Conservation (phyloP, 2,888 invertebrate species). For the Diloba caeruleocephala region DNA sequence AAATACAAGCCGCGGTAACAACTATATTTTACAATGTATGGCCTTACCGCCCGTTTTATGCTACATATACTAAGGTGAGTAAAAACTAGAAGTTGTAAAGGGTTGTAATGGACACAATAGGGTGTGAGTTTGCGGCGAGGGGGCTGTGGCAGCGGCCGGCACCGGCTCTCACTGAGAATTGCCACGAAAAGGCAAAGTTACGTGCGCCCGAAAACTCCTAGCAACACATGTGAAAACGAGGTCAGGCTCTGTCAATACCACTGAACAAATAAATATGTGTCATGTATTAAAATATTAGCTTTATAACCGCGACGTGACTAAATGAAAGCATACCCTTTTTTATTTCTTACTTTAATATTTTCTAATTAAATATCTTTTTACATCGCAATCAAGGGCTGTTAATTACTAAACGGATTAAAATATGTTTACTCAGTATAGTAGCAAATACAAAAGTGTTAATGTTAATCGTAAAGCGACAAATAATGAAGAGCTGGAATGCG, state of each 20-base stretch:
- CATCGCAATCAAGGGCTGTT: constrained; percentile 17
- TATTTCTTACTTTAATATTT: no score
- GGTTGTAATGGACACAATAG: constrained; percentile 75
- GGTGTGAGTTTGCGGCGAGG: constrained; percentile 74
- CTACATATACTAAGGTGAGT: constrained; percentile 58
- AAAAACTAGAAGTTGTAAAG: constrained; percentile 74
- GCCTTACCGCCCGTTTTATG: constrained; percentile 46
- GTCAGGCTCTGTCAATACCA: constrained; percentile 65
- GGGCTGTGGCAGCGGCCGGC: constrained; percentile 65
- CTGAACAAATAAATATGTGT: constrained; percentile 58
- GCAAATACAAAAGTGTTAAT: constrained; percentile 34
- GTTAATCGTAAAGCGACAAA: constrained; percentile 43
- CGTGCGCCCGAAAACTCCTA: constrained; percentile 69
- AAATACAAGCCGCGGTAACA: constrained; percentile 21
- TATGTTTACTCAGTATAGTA: constrained; percentile 17
- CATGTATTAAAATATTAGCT: constrained; percentile 54
- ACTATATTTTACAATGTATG: constrained; percentile 42
- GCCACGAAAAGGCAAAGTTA: constrained; percentile 76
- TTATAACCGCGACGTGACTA: constrained; percentile 22
- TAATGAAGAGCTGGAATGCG: constrained; percentile 48
- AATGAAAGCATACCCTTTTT: constrained; percentile 24
- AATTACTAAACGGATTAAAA: constrained; percentile 16
- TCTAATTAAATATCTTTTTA: constrained; percentile 10
- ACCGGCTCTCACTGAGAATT: constrained; percentile 71
- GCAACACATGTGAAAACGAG: constrained; percentile 68